phyloP scores from a whole-genome alignment of 1,140 invertebrate species.

The Ruditapes philippinarum region DNA sequence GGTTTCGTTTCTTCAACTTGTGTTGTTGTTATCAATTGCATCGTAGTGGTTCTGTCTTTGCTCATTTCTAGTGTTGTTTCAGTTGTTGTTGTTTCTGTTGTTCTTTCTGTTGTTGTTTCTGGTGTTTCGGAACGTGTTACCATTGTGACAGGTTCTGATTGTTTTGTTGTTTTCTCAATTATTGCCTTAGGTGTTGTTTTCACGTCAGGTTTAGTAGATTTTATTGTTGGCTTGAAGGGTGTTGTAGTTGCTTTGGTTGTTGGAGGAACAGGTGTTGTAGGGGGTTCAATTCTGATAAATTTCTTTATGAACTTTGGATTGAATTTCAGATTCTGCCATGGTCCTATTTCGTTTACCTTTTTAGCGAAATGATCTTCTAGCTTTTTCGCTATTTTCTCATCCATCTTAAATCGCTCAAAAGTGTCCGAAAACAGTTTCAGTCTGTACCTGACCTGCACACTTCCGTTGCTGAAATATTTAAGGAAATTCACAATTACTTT shows the following conservation, averaged over 20 bases:
- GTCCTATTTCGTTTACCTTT: constrained; percentile 44
- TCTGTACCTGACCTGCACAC: constrained; percentile 27
- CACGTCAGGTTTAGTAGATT: not conserved
- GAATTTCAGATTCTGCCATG: constrained; percentile 45
- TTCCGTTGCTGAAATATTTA: constrained; percentile 57
- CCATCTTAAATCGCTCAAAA: not conserved
- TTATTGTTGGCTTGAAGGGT: not conserved
- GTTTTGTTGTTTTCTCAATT: not conserved
- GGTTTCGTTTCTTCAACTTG: not conserved
- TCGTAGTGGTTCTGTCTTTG: too few relatives aligned
- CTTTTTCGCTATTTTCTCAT: not conserved
- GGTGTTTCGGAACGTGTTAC: too few relatives aligned
- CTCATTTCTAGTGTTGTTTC: not conserved
- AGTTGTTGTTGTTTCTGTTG: too few relatives aligned
- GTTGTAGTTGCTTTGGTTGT: not conserved
- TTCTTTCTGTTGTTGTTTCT: not conserved
- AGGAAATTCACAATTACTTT: not conserved
- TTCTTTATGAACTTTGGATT: constrained; percentile 9
- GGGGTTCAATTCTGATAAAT: constrained; percentile 30
- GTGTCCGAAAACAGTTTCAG: constrained; percentile 15
- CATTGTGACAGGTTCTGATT: not conserved
- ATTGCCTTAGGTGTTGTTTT: not conserved
- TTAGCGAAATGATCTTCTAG: constrained; percentile 48
- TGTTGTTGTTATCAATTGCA: not conserved
- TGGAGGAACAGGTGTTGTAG: not conserved